Percentiles rank a stretch among this genome's conserved stretches.
Evolutionary conservation across 2,113 vertebrate genomes (phyloP).

Genomic region (Cariama cristata): DNA sequence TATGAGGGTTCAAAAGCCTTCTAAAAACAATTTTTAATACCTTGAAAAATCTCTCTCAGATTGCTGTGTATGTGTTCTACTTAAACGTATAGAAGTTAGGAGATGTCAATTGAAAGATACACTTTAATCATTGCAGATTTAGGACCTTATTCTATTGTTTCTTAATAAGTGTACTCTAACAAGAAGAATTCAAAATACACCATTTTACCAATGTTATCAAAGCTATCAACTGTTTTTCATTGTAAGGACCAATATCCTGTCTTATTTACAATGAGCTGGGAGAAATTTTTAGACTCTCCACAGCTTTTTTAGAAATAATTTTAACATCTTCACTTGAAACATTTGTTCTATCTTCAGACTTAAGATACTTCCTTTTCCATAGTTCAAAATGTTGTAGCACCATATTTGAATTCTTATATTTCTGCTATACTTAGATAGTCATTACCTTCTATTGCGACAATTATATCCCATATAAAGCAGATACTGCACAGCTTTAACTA

Average conservation of each 20-base stretch:
- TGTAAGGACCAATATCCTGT: not conserved
- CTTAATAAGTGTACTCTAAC: not conserved
- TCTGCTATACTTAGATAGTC: constrained; percentile 31
- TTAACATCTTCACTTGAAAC: not conserved
- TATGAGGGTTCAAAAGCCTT: not conserved
- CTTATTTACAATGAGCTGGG: not conserved
- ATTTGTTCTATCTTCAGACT: not conserved
- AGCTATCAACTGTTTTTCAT: not conserved
- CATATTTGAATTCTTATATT: not conserved
- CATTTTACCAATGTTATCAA: not conserved
- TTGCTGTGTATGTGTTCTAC: not conserved
- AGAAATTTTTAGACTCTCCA: not conserved
- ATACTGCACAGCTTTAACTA: not conserved
- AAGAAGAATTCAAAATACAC: not conserved
- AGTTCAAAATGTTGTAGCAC: not conserved
- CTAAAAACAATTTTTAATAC: not conserved
- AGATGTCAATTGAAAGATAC: not conserved
- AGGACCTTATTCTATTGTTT: not conserved
- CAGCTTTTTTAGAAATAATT: not conserved
- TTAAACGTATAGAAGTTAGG: not conserved
- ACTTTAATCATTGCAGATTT: not conserved
- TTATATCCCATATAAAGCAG: constrained; percentile 35
- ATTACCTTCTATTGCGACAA: constrained; percentile 29
- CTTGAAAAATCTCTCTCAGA: not conserved
- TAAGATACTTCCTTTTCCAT: not conserved